A percentile compares a stretch with the other conserved stretches of the same genome.
Evolutionary conservation across 2,113 vertebrate species (phyloP).

Genomic region (Ancistrus triradiatus): DNA sequence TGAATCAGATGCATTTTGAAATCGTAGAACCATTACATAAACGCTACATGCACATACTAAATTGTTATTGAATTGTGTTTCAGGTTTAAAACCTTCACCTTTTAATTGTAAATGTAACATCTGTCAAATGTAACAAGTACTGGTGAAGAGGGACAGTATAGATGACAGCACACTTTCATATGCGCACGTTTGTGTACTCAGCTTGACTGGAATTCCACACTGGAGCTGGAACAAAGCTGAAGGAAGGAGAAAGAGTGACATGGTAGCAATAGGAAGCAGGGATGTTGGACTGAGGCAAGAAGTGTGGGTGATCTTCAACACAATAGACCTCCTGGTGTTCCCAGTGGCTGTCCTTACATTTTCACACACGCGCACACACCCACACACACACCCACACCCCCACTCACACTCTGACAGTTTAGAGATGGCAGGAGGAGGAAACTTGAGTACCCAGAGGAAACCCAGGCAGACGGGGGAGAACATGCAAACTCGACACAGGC

Average conservation of each 20-base stretch:
- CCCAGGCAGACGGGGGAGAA: too few relatives aligned
- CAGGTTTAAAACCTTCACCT: constrained; percentile 19
- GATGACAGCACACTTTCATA: constrained; percentile 71
- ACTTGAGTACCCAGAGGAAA: too few relatives aligned
- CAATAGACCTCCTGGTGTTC: constrained; percentile 51
- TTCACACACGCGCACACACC: constrained; percentile 11
- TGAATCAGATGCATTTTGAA: too few relatives aligned
- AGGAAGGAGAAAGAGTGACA: constrained; percentile 68
- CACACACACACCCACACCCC: constrained; percentile 12
- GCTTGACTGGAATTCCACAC: constrained; percentile 67
- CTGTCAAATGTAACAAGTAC: constrained; percentile 64
- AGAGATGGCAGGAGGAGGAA: constrained; percentile 39
- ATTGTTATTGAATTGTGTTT: constrained; percentile 1
- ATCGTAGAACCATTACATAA: too few relatives aligned
- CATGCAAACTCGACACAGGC: too few relatives aligned
- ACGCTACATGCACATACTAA: not conserved
- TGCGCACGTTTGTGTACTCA: constrained; percentile 70
- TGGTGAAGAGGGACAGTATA: constrained; percentile 63
- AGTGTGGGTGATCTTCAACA: constrained; percentile 51
- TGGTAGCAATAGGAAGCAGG: constrained; percentile 33
- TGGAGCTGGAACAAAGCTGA: constrained; percentile 62
- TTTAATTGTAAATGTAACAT: constrained; percentile 45
- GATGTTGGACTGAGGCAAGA: constrained; percentile 47
- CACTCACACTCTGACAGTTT: constrained; percentile 32
- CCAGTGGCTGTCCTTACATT: constrained; percentile 32